phyloP scores from a whole-genome alignment of 2,797 vertebrate genomes.

The Gymnoscopelus braueri region DNA sequence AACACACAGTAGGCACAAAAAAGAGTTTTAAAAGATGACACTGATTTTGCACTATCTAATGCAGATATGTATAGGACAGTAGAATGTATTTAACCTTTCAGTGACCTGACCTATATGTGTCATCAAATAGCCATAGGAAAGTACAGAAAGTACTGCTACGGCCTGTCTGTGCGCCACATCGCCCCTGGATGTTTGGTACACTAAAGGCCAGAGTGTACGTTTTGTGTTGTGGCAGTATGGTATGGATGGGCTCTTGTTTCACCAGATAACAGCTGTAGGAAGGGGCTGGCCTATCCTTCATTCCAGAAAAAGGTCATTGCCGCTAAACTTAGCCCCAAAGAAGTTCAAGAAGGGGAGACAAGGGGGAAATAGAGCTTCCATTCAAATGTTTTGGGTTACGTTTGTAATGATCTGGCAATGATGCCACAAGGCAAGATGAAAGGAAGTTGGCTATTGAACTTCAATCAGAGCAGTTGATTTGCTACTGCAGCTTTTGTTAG shows the following conservation, averaged over 20 bases:
- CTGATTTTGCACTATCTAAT: no score
- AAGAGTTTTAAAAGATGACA: no score
- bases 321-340: slow-evolving; percentile 80
- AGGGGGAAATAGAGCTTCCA: slow-evolving; percentile 25
- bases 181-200: slow-evolving; percentile 33
- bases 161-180: slow-evolving; percentile 29
- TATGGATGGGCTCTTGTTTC: slow-evolving; percentile 75
- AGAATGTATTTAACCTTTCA: slow-evolving; percentile 39
- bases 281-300: slow-evolving; percentile 61
- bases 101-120: slow-evolving; percentile 2
- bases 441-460: neutral
- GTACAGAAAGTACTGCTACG: slow-evolving; percentile 7
- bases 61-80: neutral
- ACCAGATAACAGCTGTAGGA: slow-evolving; percentile 78
- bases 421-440: neutral
- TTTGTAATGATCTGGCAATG: slow-evolving; percentile 15
- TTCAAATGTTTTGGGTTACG: slow-evolving; percentile 37
- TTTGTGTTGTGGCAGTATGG: slow-evolving; percentile 65
- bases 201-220: slow-evolving; percentile 68
- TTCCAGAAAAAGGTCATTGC: slow-evolving; percentile 82
- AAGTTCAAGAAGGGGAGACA: slow-evolving; percentile 52
- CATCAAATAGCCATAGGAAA: slow-evolving; percentile 49
- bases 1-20: no score
- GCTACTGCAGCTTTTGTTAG: neutral
- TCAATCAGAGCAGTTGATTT: neutral